These are phyloP conservation scores for Temnothorax rugatulus DNA, from an alignment of 2,888 invertebrate species.

Conservation along the genomic window DNA sequence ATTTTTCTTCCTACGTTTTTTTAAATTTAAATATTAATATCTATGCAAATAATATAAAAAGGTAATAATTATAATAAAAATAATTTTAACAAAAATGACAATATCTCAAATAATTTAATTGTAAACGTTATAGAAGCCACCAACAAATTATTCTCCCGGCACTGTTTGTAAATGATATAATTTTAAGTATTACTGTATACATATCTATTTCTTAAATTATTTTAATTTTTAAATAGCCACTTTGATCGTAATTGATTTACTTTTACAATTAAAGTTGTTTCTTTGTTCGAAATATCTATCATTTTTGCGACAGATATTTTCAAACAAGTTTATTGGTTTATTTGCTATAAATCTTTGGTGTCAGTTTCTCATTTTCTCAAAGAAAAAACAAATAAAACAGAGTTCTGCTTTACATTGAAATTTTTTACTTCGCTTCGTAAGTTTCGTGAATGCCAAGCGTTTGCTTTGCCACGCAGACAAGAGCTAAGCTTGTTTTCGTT, in stretches of 20 bases:
- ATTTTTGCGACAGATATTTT: not conserved
- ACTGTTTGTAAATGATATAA: not conserved
- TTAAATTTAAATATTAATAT: not conserved
- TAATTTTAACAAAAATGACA: not conserved
- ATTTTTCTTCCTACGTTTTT: not conserved
- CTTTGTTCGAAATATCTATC: not conserved
- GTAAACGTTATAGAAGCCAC: too few relatives aligned
- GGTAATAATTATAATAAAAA: not conserved
- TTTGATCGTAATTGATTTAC: not conserved
- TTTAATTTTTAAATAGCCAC: not conserved
- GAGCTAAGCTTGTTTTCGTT: conserved; percentile 35
- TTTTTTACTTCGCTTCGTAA: conserved; percentile 14
- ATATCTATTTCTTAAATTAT: not conserved
- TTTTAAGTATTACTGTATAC: not conserved
- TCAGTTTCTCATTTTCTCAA: not conserved
- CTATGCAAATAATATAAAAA: not conserved
- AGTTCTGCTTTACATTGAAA: conserved; percentile 15
- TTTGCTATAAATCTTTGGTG: not conserved
- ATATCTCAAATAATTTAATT: not conserved
- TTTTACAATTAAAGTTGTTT: not conserved
- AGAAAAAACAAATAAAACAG: conserved; percentile 25
- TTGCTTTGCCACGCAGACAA: conserved; percentile 19
- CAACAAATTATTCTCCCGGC: not conserved
- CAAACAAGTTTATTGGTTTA: not conserved
- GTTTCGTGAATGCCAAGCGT: conserved; percentile 2